Percentiles rank a stretch among this genome's conserved stretches.
phyloP scores from a whole-genome alignment of 2,797 vertebrate genomes.

The Periophthalmus magnuspinnatus region DNA sequence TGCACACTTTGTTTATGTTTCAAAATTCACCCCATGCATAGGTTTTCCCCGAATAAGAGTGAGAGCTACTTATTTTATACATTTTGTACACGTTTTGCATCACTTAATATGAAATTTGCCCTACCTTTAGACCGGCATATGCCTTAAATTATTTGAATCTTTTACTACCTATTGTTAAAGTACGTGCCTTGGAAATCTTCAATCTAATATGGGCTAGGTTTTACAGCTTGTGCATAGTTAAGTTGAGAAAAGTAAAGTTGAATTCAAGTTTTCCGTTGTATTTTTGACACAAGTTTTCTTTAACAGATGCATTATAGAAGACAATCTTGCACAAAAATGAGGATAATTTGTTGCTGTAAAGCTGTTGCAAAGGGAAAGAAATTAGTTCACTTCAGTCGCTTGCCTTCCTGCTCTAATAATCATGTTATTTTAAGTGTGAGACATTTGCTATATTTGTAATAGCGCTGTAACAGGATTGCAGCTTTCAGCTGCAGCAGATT shows the following conservation, averaged over 20 bases:
- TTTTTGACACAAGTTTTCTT: background rate
- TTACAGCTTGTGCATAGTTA: background rate
- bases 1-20: background rate
- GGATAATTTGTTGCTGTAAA: background rate
- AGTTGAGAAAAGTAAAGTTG: background rate
- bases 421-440: background rate
- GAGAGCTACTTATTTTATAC: background rate
- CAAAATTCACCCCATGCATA: background rate
- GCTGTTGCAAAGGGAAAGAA: background rate
- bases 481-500: background rate
- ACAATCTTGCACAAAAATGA: background rate
- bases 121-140: background rate
- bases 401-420: background rate
- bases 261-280: background rate
- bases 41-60: background rate
- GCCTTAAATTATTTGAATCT: background rate
- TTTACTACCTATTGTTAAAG: background rate
- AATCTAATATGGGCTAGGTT: no score
- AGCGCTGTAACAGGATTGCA: background rate
- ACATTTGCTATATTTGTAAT: conserved; percentile 6
- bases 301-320: background rate
- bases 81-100: background rate
- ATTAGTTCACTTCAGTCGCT: background rate
- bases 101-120: background rate
- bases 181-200: no score